Evolutionary conservation across 23 tunicate species (phyloP).

Genomic region (Styela clava): DNA sequence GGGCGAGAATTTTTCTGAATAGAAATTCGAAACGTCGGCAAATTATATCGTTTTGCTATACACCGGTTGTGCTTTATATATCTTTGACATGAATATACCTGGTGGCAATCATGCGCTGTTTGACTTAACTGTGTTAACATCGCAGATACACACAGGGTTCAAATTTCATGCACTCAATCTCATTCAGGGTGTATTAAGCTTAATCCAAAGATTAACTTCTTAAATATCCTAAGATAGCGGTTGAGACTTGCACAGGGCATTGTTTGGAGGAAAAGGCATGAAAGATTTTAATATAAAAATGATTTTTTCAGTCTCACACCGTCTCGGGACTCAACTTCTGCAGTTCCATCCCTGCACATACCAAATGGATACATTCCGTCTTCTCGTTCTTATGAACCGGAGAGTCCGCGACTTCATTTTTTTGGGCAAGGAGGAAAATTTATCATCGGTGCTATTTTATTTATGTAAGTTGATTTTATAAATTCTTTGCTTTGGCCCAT

Average conservation of each 20-base stretch:
- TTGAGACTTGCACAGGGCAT: too few species aligned
- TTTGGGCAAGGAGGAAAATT: constrained; percentile 27
- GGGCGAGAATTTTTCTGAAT: too few species aligned
- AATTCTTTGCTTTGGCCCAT: background rate
- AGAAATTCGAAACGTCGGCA: too few species aligned
- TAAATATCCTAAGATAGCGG: too few species aligned
- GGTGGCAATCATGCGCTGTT: too few species aligned
- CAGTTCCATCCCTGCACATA: background rate
- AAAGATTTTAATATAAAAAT: too few species aligned
- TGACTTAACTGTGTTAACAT: background rate
- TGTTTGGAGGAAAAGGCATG: too few species aligned
- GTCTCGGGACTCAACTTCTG: background rate
- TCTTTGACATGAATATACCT: too few species aligned
- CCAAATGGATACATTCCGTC: constrained; percentile 25
- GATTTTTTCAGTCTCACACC: background rate
- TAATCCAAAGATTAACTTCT: too few species aligned
- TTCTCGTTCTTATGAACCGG: background rate
- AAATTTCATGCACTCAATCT: background rate
- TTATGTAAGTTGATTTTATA: constrained; percentile 3
- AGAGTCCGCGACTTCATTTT: constrained; percentile 2
- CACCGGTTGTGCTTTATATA: too few species aligned
- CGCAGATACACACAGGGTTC: background rate
- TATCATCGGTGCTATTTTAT: constrained; percentile 27
- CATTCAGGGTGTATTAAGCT: too few species aligned
- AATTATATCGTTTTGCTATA: too few species aligned